Conservation (phyloP, 2,888 invertebrate species). For the Loripinus fragilis region DNA sequence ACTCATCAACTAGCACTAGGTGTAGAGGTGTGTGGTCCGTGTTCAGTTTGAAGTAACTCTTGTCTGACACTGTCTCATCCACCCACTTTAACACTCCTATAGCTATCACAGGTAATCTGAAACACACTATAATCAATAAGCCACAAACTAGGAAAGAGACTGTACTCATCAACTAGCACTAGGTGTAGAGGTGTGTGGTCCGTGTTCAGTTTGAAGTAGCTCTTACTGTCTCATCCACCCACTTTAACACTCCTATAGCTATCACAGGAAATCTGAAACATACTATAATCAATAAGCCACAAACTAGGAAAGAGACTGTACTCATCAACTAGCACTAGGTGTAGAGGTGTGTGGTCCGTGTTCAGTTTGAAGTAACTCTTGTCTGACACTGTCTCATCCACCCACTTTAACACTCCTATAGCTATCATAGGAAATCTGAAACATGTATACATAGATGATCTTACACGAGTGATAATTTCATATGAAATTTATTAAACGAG, state of each 20-base stretch:
- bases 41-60: slow-evolving; percentile 97
- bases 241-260: slow-evolving; percentile 95
- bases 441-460: too few species aligned
- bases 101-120: slow-evolving; percentile 96
- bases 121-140: too few species aligned
- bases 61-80: slow-evolving; percentile 96
- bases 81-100: slow-evolving; percentile 98
- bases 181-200: slow-evolving; percentile 98
- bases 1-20: slow-evolving; percentile 96
- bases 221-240: slow-evolving; percentile 98
- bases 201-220: slow-evolving; percentile 97
- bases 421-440: slow-evolving; percentile 96
- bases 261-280: slow-evolving; percentile 93
- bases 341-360: slow-evolving; percentile 98
- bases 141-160: too few species aligned
- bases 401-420: slow-evolving; percentile 96
- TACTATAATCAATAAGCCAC: too few species aligned
- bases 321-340: slow-evolving; percentile 97
- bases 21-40: slow-evolving; percentile 98
- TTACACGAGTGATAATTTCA: too few species aligned
- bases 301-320: too few species aligned
- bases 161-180: slow-evolving; percentile 94
- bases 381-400: slow-evolving; percentile 97
- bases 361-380: slow-evolving; percentile 97
- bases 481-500: too few species aligned